Evolutionary conservation across 1,140 invertebrate genomes (phyloP).

Genomic region (Drosophila sp.): DNA sequence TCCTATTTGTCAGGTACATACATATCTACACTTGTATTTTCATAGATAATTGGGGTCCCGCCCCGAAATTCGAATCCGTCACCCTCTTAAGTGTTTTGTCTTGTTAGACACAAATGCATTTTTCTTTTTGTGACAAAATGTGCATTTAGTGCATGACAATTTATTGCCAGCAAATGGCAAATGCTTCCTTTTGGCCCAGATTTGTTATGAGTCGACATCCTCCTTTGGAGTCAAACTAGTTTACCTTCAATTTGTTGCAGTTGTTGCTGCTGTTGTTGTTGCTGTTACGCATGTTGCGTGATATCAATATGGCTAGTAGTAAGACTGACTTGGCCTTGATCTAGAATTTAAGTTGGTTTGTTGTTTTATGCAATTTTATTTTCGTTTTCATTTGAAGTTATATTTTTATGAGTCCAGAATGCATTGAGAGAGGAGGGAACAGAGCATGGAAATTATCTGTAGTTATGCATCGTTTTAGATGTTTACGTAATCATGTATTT

Average conservation of each 20-base stretch:
- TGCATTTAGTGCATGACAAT: slow-evolving; percentile 63
- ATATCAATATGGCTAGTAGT: slow-evolving; percentile 28
- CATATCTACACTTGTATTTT: not conserved
- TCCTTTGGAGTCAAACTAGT: slow-evolving; percentile 62
- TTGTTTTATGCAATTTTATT: slow-evolving; percentile 48
- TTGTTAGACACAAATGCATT: slow-evolving; percentile 75
- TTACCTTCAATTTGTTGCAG: slow-evolving; percentile 61
- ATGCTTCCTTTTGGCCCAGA: slow-evolving; percentile 64
- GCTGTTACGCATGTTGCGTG: slow-evolving; percentile 37
- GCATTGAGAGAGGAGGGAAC: slow-evolving; percentile 26
- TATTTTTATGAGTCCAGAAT: not conserved
- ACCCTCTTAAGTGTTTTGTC: slow-evolving; percentile 73
- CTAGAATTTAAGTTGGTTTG: slow-evolving; percentile 60
- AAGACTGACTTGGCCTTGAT: slow-evolving; percentile 65
- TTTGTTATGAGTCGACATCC: slow-evolving; percentile 26
- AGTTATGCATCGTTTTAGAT: slow-evolving; percentile 37
- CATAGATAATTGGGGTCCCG: slow-evolving; percentile 41
- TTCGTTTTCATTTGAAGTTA: slow-evolving; percentile 58
- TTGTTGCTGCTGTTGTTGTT: slow-evolving; percentile 31
- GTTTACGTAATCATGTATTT: slow-evolving; percentile 65
- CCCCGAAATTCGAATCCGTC: slow-evolving; percentile 39
- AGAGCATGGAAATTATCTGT: slow-evolving; percentile 7
- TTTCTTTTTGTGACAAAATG: slow-evolving; percentile 64
- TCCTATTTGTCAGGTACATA: not conserved
- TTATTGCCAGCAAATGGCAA: slow-evolving; percentile 56